Base-by-base conservation (phyloP, 2,113 vertebrate species). In the Prionailurus viverrinus region DNA sequence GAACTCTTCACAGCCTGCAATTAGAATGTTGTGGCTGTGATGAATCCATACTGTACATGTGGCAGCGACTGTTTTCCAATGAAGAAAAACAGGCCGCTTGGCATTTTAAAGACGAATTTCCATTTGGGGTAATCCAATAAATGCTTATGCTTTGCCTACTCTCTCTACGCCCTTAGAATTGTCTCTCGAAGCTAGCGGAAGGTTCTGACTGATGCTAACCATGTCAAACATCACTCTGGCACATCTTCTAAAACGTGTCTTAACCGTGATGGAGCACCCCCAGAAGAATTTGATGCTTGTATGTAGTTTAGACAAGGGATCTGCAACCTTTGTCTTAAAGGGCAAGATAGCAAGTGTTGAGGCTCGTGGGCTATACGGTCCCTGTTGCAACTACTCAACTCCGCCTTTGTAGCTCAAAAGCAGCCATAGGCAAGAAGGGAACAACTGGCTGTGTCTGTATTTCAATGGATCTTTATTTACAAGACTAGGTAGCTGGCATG, bases 1-100 rank as follows among this genome's bases (percentile, higher is more conserved):
- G 97, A 98, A 98, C 68, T 98, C 93, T 93, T 98, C 85, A 95
- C 92, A 97, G 85, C 68, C 87, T 89, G 79, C 82, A 98, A 97
- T 98, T 97, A 98, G 95, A 83, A 97, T 96, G 94, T 95, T 87
- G 79, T 93, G 93, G 63, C 89, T 95, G 82, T 80, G 94, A 96
- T 71, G 94, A 95, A 94, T 94, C 74, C 91, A 87, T 86, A 95
- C 97, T 92, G 63, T 93, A 95, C 89, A 90, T 97, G 91, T 95
- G 92, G 71, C 78, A 41, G 68, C 0, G 5, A 80, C 82, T 63
- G 36, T 97, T 97, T 97, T 83, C 90, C 98, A 97, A 97, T 97
- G 88, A 97, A 98, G 94, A 95, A 92, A 97, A 95, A 93, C 73
- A 91, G 89, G 73, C 51, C 23, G 31, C 78, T 95, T 94, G 95